phyloP scores from a whole-genome alignment of 2,888 invertebrate genomes.

The Ceratothoa steindachneri region DNA sequence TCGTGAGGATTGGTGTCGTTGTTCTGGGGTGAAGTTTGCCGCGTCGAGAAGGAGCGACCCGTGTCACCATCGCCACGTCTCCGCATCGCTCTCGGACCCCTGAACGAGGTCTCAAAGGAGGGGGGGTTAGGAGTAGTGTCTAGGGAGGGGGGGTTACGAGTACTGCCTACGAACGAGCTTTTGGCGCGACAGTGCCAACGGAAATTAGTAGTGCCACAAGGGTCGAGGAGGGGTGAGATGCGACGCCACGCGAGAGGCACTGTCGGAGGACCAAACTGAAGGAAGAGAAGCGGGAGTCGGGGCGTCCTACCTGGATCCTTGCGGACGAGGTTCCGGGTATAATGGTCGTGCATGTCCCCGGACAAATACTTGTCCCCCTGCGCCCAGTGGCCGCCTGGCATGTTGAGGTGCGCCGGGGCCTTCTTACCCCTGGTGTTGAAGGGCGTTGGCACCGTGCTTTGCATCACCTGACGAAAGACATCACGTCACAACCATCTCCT shows the following conservation, averaged over 20 bases:
- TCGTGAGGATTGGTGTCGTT: not conserved
- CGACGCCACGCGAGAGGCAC: not conserved
- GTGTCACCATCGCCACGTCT: not conserved
- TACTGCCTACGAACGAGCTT: not conserved
- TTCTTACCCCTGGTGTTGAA: constrained; percentile 53
- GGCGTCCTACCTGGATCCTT: constrained; percentile 32
- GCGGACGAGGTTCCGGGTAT: constrained; percentile 55
- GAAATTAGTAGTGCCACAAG: not conserved
- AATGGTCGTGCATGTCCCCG: constrained; percentile 64
- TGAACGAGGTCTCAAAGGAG: not conserved
- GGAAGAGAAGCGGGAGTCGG: not conserved
- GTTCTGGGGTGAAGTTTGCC: not conserved
- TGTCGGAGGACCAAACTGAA: constrained; percentile 5
- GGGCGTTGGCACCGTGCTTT: constrained; percentile 69
- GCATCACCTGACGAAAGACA: constrained; percentile 60
- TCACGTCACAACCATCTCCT: too few relatives aligned
- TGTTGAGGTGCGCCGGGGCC: constrained; percentile 62
- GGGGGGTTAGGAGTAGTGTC: not conserved
- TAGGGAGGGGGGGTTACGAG: not conserved
- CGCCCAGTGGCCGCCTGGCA: constrained; percentile 71
- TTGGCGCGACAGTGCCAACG: not conserved
- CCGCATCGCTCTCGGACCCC: not conserved
- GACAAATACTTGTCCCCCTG: constrained; percentile 67
- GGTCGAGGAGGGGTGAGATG: not conserved
- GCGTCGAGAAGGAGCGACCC: not conserved